Evolutionary conservation across 2,888 invertebrate species (phyloP), one percentile per base, ranked within the genome.

Genomic region (Amphimallon solstitiale): DNA sequence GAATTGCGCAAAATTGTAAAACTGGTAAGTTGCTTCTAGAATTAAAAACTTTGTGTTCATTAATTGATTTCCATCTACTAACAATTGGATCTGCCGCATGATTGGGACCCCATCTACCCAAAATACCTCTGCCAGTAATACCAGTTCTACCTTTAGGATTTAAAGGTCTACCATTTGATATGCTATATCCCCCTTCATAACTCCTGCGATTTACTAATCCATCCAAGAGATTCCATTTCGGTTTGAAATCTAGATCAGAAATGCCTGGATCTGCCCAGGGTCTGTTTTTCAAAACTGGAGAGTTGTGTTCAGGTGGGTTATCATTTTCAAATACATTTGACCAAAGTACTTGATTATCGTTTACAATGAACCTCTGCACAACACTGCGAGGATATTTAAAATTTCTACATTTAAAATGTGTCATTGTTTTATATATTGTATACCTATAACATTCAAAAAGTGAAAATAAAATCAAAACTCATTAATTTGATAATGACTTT

Each of bases 81-180:
- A 99, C 96, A 65, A 99, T 89, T 0, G 98, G 96, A 84, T 99
- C 98, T 1, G 95, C 98, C 0, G 98, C 98, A 85, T 98, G 98
- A 82, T 98, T 99, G 0, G 98, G 97, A 1, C 98, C 97, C 97
- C 98, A 98, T 64, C 93, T 87, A 0, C 98, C 98, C 23, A 99
- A 85, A 12, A 91, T 79, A 15, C 97, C 99, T 71, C 98, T 84
- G 0, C 97, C 98, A 68, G 77, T 76, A 0, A 98, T 77, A 0
- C 99, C 98, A 19, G 98, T 98, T 66, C 99, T 86, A 6, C 98
- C 99, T 61, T 87, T 82, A 0, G 96, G 96, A 84, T 98, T 98
- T n/a, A 88, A 76, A 1, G 95, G 95, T 74, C 84, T 83, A 0
- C 86, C 86, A 75, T 88, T 78, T 2, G 80, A 75, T 52, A 92